Conservation (phyloP, 1,140 invertebrate species). For the Halesus radiatus region DNA sequence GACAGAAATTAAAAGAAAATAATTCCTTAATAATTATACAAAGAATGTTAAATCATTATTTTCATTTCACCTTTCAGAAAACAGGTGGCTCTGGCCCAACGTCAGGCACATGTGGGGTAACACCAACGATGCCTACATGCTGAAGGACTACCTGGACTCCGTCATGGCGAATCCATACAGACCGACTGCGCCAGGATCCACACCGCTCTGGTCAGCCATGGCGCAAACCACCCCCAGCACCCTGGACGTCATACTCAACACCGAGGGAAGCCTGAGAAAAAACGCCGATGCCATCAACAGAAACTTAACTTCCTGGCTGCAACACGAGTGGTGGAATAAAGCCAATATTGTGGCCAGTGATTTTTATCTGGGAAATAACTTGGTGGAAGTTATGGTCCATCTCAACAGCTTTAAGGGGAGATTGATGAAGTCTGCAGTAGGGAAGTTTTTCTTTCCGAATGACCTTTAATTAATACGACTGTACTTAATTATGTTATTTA, state of each 20-base stretch:
- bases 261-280: slow-evolving; percentile 75
- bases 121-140: slow-evolving; percentile 68
- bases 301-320: slow-evolving; percentile 77
- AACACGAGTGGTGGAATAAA: slow-evolving; percentile 75
- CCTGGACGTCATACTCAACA: slow-evolving; percentile 78
- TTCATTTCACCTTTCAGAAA: slow-evolving; percentile 67
- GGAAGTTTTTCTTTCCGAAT: not conserved
- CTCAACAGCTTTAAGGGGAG: slow-evolving; percentile 45
- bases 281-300: slow-evolving; percentile 80
- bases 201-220: slow-evolving; percentile 81
- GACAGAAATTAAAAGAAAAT: too few relatives aligned
- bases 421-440: not conserved
- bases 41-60: not conserved
- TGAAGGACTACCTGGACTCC: slow-evolving; percentile 71
- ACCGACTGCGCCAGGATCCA: slow-evolving; percentile 61
- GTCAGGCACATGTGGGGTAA: slow-evolving; percentile 81
- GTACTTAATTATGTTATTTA: too few relatives aligned
- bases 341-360: slow-evolving; percentile 84
- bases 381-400: slow-evolving; percentile 70
- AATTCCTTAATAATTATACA: too few relatives aligned
- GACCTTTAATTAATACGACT: too few relatives aligned
- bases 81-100: slow-evolving; percentile 80
- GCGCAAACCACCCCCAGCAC: slow-evolving; percentile 83
- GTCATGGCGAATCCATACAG: slow-evolving; percentile 66
- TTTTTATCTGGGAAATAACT: slow-evolving; percentile 84